A percentile compares a stretch with the other conserved stretches of the same genome.
phyloP scores from a whole-genome alignment of 2,888 invertebrate species.

The Oscheius sp. region DNA sequence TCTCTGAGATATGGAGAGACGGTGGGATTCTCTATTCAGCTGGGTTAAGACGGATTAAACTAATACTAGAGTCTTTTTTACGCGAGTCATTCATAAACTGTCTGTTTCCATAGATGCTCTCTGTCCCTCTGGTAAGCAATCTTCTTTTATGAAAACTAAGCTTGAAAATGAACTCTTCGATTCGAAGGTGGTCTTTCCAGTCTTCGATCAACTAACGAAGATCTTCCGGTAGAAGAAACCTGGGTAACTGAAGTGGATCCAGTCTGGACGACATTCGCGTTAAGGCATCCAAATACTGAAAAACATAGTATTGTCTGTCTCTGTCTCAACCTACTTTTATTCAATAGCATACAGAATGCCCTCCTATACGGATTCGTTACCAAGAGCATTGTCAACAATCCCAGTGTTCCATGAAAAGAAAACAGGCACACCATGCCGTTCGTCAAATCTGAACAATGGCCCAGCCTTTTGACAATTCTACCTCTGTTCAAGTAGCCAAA shows the following conservation, averaged over 20 bases:
- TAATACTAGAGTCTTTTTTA: too few species aligned
- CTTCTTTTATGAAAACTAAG: too few species aligned
- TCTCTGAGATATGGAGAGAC: not conserved
- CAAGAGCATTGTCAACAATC: not conserved
- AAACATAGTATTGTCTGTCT: not conserved
- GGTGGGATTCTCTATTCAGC: too few species aligned
- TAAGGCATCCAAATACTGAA: not conserved
- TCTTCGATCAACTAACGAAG: not conserved
- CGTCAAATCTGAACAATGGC: not conserved
- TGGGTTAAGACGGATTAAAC: too few species aligned
- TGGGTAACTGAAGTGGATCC: not conserved
- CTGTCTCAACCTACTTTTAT: not conserved
- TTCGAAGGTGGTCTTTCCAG: not conserved
- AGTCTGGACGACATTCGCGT: not conserved
- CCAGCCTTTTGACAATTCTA: not conserved
- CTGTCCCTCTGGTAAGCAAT: too few species aligned
- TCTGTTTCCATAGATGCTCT: too few species aligned
- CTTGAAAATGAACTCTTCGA: too few species aligned
- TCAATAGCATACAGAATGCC: not conserved
- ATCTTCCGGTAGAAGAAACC: not conserved
- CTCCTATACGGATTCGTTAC: not conserved
- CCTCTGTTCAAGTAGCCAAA: conserved; percentile 3
- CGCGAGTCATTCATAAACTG: too few species aligned
- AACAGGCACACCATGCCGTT: not conserved
- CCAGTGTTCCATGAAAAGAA: not conserved